phyloP scores from a whole-genome alignment of 1,140 invertebrate genomes.

The Drosophila pallidifrons region DNA sequence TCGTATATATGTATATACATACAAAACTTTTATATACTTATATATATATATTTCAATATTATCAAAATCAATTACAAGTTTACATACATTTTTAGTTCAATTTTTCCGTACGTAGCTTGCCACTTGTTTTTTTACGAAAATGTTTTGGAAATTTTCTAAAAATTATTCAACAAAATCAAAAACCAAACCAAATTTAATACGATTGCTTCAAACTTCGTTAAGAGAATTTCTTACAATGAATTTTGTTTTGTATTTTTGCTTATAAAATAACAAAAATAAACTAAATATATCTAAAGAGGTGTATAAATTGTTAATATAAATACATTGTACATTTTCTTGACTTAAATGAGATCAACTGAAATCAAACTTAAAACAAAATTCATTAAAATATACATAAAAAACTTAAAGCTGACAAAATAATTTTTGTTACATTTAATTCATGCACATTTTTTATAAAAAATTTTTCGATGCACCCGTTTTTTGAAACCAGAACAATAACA shows the following conservation, averaged over 20 bases:
- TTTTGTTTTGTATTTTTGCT: constrained; percentile 74
- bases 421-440: constrained; percentile 80
- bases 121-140: constrained; percentile 56
- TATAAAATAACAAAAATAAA: constrained; percentile 16
- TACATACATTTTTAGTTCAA: constrained; percentile 55
- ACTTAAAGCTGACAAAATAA: constrained; percentile 53
- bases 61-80: constrained; percentile 44
- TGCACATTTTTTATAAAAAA: constrained; percentile 79
- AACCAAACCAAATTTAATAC: constrained; percentile 6
- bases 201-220: constrained; percentile 44
- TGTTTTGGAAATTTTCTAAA: constrained; percentile 68
- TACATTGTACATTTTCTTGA: constrained; percentile 42
- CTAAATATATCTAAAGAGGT: constrained; percentile 36
- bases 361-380: constrained; percentile 66
- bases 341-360: constrained; percentile 40
- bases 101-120: constrained; percentile 69
- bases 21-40: constrained; percentile 46
- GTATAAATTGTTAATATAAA: constrained; percentile 59
- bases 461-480: constrained; percentile 78
- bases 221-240: constrained; percentile 57
- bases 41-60: constrained; percentile 33
- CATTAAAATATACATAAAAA: constrained; percentile 57
- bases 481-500: constrained; percentile 69
- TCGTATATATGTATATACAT: constrained; percentile 59
- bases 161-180: constrained; percentile 53